Conservation (phyloP, 53 echinoderm and acorn worm genomes). For the Crossaster papposus region DNA sequence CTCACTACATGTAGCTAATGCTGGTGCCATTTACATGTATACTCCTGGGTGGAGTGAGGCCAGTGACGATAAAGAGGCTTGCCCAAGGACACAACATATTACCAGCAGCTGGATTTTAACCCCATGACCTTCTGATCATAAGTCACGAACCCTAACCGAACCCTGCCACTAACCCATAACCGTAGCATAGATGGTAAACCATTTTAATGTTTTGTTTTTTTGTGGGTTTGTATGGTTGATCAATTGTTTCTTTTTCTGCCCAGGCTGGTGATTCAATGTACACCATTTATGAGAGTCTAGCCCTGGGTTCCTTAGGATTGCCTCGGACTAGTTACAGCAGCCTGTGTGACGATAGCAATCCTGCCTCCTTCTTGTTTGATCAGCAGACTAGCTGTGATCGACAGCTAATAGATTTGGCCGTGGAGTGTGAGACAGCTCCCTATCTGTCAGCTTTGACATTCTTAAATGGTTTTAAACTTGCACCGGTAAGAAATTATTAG, state of each 20-base stretch:
- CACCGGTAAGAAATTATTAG: slow-evolving; percentile 77
- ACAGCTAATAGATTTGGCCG: slow-evolving; percentile 58
- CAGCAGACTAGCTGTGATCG: slow-evolving; percentile 70
- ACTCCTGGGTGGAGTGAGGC: too few relatives aligned
- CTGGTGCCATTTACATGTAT: too few relatives aligned
- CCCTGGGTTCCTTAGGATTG: slow-evolving; percentile 78
- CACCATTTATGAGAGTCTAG: slow-evolving; percentile 84
- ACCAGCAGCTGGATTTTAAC: too few relatives aligned
- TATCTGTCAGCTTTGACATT: slow-evolving; percentile 76
- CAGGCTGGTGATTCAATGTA: slow-evolving; percentile 88
- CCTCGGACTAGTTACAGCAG: slow-evolving; percentile 51
- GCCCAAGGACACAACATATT: too few relatives aligned
- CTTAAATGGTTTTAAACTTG: slow-evolving; percentile 80
- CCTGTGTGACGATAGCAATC: slow-evolving; percentile 86
- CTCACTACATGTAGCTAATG: too few relatives aligned
- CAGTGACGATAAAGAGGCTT: too few relatives aligned
- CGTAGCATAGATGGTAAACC: too few relatives aligned
- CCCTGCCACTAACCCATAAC: too few relatives aligned
- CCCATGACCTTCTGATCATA: too few relatives aligned
- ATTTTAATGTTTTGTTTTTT: background rate
- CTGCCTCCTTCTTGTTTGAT: slow-evolving; percentile 78
- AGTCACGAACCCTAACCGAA: too few relatives aligned
- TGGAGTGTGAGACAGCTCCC: slow-evolving; percentile 70
- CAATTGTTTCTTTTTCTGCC: too few relatives aligned
- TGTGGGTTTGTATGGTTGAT: background rate